phyloP scores from a whole-genome alignment of 2,797 vertebrate genomes.

The Hirundo rustica region DNA sequence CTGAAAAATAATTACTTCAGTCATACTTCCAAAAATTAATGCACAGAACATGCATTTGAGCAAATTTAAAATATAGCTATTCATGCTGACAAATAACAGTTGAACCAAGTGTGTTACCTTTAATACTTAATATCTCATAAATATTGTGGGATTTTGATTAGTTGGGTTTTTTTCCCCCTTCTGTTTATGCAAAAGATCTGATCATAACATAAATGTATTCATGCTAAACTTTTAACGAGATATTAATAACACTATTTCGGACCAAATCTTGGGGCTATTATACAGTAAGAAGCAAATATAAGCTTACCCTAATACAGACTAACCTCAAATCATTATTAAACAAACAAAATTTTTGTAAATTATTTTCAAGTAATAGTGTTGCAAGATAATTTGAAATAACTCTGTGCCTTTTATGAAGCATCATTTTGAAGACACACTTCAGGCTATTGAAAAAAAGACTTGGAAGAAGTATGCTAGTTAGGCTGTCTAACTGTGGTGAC shows the following conservation, averaged over 20 bases:
- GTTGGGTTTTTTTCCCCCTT: rapidly evolving
- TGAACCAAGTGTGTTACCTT: neutral
- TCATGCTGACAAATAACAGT: neutral
- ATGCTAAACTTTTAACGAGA: neutral
- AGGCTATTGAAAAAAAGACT: neutral
- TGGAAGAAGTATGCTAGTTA: neutral
- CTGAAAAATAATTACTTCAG: neutral
- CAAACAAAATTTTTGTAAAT: neutral
- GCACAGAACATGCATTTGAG: neutral
- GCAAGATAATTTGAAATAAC: neutral
- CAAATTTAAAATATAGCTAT: neutral
- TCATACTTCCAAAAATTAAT: neutral
- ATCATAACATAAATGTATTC: rapidly evolving
- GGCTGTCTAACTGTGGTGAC: neutral
- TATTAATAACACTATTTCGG: neutral
- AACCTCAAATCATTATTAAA: neutral
- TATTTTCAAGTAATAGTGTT: neutral
- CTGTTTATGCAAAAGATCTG: neutral
- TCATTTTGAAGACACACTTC: neutral
- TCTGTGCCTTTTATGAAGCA: neutral
- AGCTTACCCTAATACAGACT: neutral
- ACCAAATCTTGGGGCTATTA: neutral
- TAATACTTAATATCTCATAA: neutral
- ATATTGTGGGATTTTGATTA: neutral
- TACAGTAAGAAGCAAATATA: neutral